Base-by-base conservation (phyloP, 1,140 invertebrate species). In the Orchesella cincta region DNA sequence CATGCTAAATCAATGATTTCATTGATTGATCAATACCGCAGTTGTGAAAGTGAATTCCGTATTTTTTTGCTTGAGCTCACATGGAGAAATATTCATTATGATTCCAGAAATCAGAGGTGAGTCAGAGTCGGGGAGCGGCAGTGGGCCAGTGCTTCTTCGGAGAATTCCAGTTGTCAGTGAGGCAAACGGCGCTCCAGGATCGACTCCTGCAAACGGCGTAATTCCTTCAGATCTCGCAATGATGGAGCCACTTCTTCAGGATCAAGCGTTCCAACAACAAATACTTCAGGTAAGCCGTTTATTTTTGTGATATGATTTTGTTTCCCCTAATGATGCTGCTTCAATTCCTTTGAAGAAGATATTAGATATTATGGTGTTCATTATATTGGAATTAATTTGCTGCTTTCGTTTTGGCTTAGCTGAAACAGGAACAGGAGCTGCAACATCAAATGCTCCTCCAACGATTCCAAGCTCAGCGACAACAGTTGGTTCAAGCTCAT, bases 371-470 rank as follows among this genome's bases (percentile, higher is more conserved):
- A n/a, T n/a, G n/a, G n/a, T n/a, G n/a, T n/a, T n/a, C n/a, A n/a
- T n/a, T n/a, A n/a, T n/a, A n/a, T n/a, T n/a, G n/a, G n/a, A n/a
- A n/a, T n/a, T 12, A 46, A 46, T 46, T 46, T 12, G 20, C 39
- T 46, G 20, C 8, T 46, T 12, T 46, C 39, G 20, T 46, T 46
- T 46, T 46, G 39, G 8, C 67, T 90, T 92, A 93, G 90, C 86
- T 96, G 84, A 94, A 96, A 88, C 93, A 96, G 86, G 92, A 94
- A 81, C 94, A 96, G 85, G 93, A 95, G 83, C 86, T 96, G 82
- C 93, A 96, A 84, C 93, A 96, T 83, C 93, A 95, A 85, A 90
- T 95, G 79, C 88, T 97, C 71, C 87, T 93, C 71, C 93, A 95
- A 83, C 92, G 94, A 83, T 96, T 93, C 86, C 92, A 96, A 83